These are phyloP conservation scores for Phoxinus dragarum DNA, from an alignment of 2,797 vertebrate species.

Conservation along the genomic window DNA sequence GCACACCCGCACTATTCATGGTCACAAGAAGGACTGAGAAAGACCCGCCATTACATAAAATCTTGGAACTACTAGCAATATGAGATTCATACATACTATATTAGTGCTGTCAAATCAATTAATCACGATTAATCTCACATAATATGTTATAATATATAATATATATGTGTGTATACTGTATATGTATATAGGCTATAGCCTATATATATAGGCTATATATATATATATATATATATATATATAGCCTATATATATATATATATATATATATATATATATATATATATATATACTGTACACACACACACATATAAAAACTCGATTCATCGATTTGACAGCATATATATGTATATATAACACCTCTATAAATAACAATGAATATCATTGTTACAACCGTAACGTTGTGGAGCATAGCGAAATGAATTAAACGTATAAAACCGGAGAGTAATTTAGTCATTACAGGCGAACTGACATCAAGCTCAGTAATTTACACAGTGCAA, in stretches of 20 bases:
- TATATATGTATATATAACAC: neutral
- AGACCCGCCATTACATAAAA: conserved; percentile 21
- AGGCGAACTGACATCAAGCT: conserved; percentile 22
- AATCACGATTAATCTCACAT: too few relatives aligned
- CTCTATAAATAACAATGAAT: neutral
- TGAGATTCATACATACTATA: neutral
- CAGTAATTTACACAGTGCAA: conserved; percentile 35
- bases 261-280: neutral
- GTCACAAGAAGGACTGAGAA: conserved; percentile 60
- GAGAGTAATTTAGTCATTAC: conserved; percentile 17
- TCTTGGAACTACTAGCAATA: conserved; percentile 3
- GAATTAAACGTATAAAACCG: neutral
- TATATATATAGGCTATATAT: too few relatives aligned
- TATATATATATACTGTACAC: neutral
- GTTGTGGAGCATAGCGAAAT: neutral
- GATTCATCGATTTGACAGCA: too few relatives aligned
- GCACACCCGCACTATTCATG: conserved; percentile 57
- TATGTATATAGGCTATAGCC: too few relatives aligned
- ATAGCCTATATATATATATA: fast-evolving
- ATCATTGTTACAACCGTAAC: neutral
- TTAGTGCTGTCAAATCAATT: too few relatives aligned
- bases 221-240: too few relatives aligned
- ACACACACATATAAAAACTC: neutral
- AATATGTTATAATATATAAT: too few relatives aligned
- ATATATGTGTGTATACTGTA: too few relatives aligned